Evolutionary conservation across 2,888 invertebrate species (phyloP).

Genomic region (Alsophila aescularia): DNA sequence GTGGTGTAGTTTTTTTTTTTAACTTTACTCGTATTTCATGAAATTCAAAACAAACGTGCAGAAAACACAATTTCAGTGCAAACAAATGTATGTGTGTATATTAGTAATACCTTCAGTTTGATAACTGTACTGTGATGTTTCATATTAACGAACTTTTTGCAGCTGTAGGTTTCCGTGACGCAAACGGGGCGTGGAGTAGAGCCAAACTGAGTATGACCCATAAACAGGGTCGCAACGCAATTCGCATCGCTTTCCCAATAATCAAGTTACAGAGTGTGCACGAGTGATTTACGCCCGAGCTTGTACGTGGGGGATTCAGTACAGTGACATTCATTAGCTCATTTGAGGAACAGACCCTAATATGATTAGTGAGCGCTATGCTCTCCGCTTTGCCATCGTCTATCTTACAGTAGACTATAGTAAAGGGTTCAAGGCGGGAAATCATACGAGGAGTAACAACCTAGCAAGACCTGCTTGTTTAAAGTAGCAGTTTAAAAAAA

Average conservation of each 20-base stretch:
- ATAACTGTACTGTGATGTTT: constrained; percentile 11
- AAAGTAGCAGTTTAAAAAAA: too few relatives aligned
- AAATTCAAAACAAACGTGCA: constrained; percentile 5
- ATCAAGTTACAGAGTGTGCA: constrained; percentile 27
- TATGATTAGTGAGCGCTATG: constrained; percentile 7
- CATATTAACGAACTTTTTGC: constrained; percentile 32
- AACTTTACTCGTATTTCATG: too few relatives aligned
- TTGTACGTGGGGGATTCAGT: constrained; percentile 8
- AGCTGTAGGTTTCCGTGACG: constrained; percentile 25
- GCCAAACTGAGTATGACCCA: constrained; percentile 27
- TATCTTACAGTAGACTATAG: constrained; percentile 5
- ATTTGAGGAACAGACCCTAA: constrained; percentile 18
- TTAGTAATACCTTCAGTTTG: too few relatives aligned
- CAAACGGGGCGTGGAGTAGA: constrained; percentile 26
- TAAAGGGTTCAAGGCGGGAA: background rate
- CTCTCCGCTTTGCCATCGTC: background rate
- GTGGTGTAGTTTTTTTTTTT: too few relatives aligned
- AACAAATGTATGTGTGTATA: background rate
- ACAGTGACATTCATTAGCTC: constrained; percentile 25
- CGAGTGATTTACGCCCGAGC: constrained; percentile 18
- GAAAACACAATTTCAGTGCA: background rate
- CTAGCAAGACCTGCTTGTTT: too few relatives aligned
- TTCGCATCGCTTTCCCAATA: constrained; percentile 23
- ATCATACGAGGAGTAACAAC: too few relatives aligned
- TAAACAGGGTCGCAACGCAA: constrained; percentile 25